Evolutionary conservation across 2,888 invertebrate species (phyloP), one percentile per base, ranked within the genome.

Genomic region (Megalurothrips usitatus): DNA sequence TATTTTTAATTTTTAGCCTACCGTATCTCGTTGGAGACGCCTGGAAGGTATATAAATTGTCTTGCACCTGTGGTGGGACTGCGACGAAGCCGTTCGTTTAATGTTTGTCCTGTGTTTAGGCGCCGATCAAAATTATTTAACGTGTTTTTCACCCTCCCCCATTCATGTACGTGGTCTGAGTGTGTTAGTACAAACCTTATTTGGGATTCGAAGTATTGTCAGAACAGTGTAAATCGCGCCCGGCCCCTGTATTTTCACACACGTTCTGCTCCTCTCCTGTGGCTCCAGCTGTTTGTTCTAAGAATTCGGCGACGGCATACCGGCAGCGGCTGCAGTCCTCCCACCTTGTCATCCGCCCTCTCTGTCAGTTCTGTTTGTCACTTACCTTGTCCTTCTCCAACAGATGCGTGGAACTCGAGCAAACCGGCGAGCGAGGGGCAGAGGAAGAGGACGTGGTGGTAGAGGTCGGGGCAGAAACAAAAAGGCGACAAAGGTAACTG

Each of bases 391-490:
- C 10, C 23, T 8, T 10, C 48, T 83, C 82, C 83, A 83, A 84
- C 85, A 85, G 83, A 89, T 89, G 89, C 89, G 89, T 82, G 87
- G 87, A 82, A 89, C 89, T 84, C 85, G 86, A 63, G 84, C 86
- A n/a, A 86, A 87, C 49, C 87, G 88, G 84, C 91, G 92, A 85
- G 90, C 92, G 85, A 90, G 94, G 58, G 94, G 94, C 43, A 91
- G 94, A 52, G 94, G 94, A 81, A 90, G 94, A 83, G 93, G 94
- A 63, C 88, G 93, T 80, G 93, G 93, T n/a, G 92, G 85, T 17
- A 89, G 93, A 82, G 93, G 93, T 52, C 88, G 93, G 83, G 92
- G 92, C 11, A 94, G 93, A 86, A 95, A 84, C 80, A 84, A 82
- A 0, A 93, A 93, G 88, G 92, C 93, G 89, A 84, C 89, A 90